Evolutionary conservation across 2,888 invertebrate species (phyloP).

Genomic region (Galerucella nymphaeae): DNA sequence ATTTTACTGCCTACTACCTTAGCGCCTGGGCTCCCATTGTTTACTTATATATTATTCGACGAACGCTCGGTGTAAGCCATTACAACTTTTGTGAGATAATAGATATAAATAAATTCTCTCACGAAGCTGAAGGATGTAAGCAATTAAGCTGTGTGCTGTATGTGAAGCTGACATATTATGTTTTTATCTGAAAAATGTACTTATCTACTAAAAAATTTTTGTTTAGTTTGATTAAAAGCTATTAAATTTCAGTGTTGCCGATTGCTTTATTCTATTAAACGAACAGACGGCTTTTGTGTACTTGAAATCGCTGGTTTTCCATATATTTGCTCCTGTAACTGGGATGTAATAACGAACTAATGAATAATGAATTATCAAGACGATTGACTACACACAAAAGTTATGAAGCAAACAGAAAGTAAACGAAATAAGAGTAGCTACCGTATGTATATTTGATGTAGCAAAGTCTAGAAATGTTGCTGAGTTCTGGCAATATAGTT

Average conservation of each 20-base stretch:
- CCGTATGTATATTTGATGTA: constrained; percentile 49
- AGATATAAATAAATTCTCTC: too few relatives aligned
- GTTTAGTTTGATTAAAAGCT: too few relatives aligned
- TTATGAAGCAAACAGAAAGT: constrained; percentile 36
- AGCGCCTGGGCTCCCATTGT: not conserved
- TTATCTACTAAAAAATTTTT: too few relatives aligned
- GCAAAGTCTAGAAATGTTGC: constrained; percentile 36
- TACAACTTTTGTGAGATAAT: not conserved
- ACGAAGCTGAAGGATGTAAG: too few relatives aligned
- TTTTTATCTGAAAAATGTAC: too few relatives aligned
- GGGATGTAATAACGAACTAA: constrained; percentile 20
- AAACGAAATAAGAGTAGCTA: constrained; percentile 36
- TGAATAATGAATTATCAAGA: constrained; percentile 32
- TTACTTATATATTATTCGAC: not conserved
- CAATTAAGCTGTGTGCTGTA: too few relatives aligned
- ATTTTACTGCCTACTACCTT: not conserved
- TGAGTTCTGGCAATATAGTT: constrained; percentile 42
- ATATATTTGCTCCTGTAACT: constrained; percentile 7
- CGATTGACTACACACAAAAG: constrained; percentile 38
- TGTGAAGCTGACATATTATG: too few relatives aligned
- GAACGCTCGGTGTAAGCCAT: not conserved
- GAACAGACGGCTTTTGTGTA: not conserved
- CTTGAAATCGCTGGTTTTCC: not conserved
- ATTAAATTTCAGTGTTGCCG: not conserved
- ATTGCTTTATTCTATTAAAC: not conserved